Evolutionary conservation across 1,140 invertebrate species (phyloP), one percentile per base, ranked within the genome.

Genomic region (Gonioctena quinquepunctata): DNA sequence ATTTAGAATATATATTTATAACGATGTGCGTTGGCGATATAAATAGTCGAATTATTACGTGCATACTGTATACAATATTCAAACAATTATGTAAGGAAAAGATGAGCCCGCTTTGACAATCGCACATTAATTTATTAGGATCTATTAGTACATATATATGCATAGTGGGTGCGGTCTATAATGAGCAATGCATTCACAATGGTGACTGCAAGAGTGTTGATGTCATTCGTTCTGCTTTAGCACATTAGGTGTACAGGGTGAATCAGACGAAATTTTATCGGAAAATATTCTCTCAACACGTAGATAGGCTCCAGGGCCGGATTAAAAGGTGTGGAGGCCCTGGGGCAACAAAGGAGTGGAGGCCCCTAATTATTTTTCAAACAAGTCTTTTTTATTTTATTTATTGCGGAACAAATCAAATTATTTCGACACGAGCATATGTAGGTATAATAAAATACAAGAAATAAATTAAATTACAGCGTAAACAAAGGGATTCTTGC

Each of bases 1-100:
- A 73, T 73, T 76, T 77, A 77, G 76, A 77, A 72, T 69, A 70
- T 70, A 69, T 77, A 77, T 76, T 76, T 76, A 72, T 78, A 77
- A 73, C 73, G 68, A 68, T 74, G 67, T 65, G 62, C 56, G 54
- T 50, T 62, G 18, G 57, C 21, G 69, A 69, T 77, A 77, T 77
- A 77, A 76, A 77, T 77, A 77, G 74, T 66, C 33, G 54, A 62
- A 49, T 33, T 57, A 23, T 50, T 28, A 52, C 59, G 52, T 57
- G 21, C 25, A 26, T 42, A 61, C 42, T 66, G 19, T 25, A 57
- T 54, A 69, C 27, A 66, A 66, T 25, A 22, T 18, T 49, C 25
- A 70, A 54, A 68, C 26, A 66, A 73, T 73, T 70, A 67, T 70
- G 22, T 73, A 70, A 73, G 64, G 67, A 63, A 42, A 64, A 73